phyloP scores from a whole-genome alignment of 1,140 invertebrate genomes.

The Caenorhabditis elegans region DNA sequence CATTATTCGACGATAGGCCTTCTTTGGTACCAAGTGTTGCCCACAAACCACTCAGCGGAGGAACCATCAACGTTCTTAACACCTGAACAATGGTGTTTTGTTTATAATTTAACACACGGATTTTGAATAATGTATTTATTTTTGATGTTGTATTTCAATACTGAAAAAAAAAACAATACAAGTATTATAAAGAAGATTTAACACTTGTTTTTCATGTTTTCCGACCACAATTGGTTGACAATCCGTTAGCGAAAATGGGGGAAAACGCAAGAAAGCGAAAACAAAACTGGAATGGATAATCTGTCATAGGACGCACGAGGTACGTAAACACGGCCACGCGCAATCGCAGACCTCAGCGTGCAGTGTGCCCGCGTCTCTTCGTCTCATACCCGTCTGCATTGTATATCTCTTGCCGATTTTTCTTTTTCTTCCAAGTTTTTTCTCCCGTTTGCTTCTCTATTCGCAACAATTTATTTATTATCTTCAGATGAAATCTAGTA shows the following conservation, averaged over 20 bases:
- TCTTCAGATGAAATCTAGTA: constrained; percentile 26
- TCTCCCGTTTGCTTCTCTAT: neutral
- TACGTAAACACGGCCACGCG: neutral
- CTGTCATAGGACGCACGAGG: neutral
- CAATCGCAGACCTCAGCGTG: neutral
- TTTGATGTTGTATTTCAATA: neutral
- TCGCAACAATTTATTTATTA: neutral
- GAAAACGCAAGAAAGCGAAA: neutral
- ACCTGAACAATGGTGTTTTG: neutral
- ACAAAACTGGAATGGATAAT: constrained; percentile 23
- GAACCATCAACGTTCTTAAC: constrained; percentile 4
- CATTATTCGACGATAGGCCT: constrained; percentile 88
- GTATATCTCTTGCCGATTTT: neutral
- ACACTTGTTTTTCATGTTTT: constrained; percentile 21
- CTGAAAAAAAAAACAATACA: neutral
- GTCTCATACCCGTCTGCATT: neutral
- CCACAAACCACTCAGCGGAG: constrained; percentile 28
- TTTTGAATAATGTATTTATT: neutral
- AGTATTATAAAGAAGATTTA: neutral
- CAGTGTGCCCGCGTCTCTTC: neutral
- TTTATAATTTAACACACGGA: too few species aligned
- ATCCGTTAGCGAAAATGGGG: neutral
- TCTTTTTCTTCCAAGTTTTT: neutral
- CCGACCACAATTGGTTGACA: neutral
- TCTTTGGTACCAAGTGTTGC: neutral